phyloP scores from a whole-genome alignment of 2,113 vertebrate species.

The Petaurus breviceps region DNA sequence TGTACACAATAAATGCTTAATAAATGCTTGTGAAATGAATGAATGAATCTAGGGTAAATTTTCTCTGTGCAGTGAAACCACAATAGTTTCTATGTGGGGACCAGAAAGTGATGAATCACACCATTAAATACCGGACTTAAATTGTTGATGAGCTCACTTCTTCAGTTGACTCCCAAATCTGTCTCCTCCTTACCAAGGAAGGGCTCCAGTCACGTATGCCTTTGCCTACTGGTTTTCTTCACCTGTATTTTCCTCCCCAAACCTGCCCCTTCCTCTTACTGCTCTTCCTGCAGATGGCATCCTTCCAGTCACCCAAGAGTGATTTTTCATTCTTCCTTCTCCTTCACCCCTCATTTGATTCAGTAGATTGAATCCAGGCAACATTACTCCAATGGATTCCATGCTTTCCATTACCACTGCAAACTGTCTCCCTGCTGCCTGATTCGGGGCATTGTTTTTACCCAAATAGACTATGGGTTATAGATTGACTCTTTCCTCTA shows the following conservation, averaged over 20 bases:
- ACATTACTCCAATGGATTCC: not conserved
- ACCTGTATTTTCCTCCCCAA: not conserved
- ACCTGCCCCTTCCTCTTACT: not conserved
- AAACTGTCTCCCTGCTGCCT: not conserved
- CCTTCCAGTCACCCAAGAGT: not conserved
- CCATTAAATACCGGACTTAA: not conserved
- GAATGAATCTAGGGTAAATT: too few species aligned
- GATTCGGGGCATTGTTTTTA: not conserved
- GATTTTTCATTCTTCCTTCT: not conserved
- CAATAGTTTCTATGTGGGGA: not conserved
- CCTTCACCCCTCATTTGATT: not conserved
- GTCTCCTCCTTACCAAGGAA: not conserved
- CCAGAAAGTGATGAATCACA: not conserved
- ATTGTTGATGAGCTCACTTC: conserved; percentile 1
- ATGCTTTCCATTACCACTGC: not conserved
- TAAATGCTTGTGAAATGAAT: not conserved
- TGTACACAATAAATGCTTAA: not conserved
- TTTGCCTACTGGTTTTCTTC: not conserved
- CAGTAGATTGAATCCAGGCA: too few species aligned
- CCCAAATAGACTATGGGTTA: not conserved
- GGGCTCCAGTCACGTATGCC: not conserved
- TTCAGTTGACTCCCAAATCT: not conserved
- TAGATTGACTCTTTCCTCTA: not conserved
- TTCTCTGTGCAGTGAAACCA: not conserved
- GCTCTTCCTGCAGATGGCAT: too few species aligned